A percentile compares a stretch with the other conserved stretches of the same genome.
These are phyloP conservation scores for Eupristina koningsbergeri DNA, from an alignment of 1,140 invertebrate genomes.

Conservation along the genomic window DNA sequence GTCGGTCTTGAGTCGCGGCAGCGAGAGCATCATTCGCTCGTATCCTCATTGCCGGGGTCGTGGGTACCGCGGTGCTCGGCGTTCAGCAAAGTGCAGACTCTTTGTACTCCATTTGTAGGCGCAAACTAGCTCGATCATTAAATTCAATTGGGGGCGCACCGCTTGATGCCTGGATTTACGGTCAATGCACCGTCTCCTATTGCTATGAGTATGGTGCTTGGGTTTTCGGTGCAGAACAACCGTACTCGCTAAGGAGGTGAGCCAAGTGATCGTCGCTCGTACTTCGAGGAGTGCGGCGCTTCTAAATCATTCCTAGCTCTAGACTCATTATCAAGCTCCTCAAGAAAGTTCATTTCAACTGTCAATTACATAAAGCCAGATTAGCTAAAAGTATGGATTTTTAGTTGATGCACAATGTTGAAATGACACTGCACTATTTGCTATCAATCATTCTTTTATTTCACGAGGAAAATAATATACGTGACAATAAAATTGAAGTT, in stretches of 20 bases:
- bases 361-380: neutral
- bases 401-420: neutral
- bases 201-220: slow-evolving; percentile 19
- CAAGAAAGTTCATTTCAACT: neutral
- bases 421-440: slow-evolving; percentile 11
- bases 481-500: neutral
- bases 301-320: neutral
- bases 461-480: neutral
- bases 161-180: neutral
- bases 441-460: slow-evolving; percentile 10
- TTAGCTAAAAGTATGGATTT: neutral
- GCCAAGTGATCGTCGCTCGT: neutral
- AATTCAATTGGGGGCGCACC: no score
- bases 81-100: no score
- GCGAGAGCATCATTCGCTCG: no score
- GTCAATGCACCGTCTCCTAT: neutral
- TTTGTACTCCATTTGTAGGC: no score
- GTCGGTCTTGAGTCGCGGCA: slow-evolving; percentile 62
- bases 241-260: neutral
- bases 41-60: no score
- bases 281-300: neutral
- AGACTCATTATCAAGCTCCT: neutral
- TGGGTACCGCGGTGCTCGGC: no score
- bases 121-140: no score
- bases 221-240: no score